A percentile compares a stretch with the other conserved stretches of the same genome.
Conservation (phyloP, 1,140 invertebrate species). For the Vanessa atalanta region DNA sequence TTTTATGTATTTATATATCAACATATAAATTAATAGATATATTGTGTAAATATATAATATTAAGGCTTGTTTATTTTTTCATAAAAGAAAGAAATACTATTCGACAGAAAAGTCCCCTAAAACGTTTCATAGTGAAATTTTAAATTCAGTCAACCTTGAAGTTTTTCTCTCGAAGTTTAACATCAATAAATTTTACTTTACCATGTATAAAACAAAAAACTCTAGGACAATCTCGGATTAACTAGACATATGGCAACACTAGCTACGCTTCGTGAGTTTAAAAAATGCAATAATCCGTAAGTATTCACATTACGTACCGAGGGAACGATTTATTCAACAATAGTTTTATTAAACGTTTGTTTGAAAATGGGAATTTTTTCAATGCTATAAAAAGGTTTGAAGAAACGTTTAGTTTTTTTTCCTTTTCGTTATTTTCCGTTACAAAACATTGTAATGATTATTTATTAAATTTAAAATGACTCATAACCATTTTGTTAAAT, state of each 20-base stretch:
- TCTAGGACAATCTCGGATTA: background rate
- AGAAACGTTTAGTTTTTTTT: background rate
- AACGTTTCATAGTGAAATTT: no score
- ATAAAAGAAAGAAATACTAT: no score
- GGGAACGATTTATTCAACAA: background rate
- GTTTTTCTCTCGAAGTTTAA: no score
- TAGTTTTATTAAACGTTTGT: conserved; percentile 4
- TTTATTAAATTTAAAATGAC: no score
- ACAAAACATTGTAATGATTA: background rate
- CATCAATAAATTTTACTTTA: background rate
- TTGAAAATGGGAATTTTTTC: background rate
- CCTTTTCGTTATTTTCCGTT: background rate
- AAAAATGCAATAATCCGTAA: conserved; percentile 6
- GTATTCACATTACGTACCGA: background rate
- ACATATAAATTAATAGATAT: no score
- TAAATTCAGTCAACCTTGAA: no score
- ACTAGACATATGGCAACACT: background rate
- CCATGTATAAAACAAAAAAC: background rate
- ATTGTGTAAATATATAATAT: no score
- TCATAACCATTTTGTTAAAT: no score
- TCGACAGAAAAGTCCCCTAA: no score
- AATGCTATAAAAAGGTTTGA: background rate
- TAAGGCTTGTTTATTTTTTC: no score
- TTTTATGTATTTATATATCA: no score
- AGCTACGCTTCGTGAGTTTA: background rate